phyloP scores from a whole-genome alignment of 2,888 invertebrate species.

The Papilio demoleus region DNA sequence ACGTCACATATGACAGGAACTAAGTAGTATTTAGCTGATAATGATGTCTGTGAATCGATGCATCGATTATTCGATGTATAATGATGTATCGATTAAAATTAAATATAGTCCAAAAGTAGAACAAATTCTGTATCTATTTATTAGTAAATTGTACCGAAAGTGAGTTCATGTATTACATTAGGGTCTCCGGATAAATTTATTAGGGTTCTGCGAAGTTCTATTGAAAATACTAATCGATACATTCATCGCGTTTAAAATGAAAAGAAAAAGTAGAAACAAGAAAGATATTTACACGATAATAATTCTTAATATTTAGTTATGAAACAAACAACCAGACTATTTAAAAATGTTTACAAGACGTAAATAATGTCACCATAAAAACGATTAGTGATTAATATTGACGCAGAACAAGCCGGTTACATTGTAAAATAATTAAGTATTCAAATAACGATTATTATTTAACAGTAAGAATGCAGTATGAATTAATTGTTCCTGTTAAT shows the following conservation, averaged over 20 bases:
- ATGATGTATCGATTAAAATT: slow-evolving; percentile 28
- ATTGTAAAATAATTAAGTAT: slow-evolving; percentile 17
- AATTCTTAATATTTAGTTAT: too few relatives aligned
- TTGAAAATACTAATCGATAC: neutral
- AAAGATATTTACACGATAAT: too few relatives aligned
- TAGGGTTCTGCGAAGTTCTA: neutral
- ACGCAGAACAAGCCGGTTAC: neutral
- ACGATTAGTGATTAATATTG: neutral
- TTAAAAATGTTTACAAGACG: neutral
- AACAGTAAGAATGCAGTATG: slow-evolving; percentile 3
- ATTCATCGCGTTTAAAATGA: neutral
- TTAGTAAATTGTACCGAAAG: neutral
- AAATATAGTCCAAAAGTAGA: neutral
- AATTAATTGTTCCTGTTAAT: slow-evolving; percentile 37
- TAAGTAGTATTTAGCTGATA: slow-evolving; percentile 37
- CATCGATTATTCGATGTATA: slow-evolving; percentile 18
- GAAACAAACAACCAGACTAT: too few relatives aligned
- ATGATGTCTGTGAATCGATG: slow-evolving; percentile 36
- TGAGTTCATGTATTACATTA: neutral
- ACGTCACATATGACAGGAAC: slow-evolving; percentile 35
- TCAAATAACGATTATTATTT: slow-evolving; percentile 25
- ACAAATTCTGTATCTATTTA: neutral
- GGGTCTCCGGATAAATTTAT: neutral
- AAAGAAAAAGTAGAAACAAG: neutral
- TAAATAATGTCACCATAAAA: neutral